Conservation (phyloP, 2,888 invertebrate genomes). For the Trimorus sp. region DNA sequence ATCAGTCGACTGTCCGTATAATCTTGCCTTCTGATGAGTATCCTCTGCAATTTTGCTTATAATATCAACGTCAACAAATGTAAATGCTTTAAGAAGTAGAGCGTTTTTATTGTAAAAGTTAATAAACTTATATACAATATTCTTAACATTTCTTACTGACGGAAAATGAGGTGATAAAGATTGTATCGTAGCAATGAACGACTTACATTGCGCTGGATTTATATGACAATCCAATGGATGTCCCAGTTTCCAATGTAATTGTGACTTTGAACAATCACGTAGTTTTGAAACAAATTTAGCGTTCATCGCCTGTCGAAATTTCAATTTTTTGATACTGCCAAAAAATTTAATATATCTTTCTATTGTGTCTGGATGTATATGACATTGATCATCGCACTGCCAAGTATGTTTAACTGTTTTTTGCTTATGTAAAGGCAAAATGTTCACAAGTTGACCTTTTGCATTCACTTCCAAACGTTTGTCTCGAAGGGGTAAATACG, state of each 20-base stretch:
- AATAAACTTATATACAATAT: background rate
- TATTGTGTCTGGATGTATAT: background rate
- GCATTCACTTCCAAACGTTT: no score
- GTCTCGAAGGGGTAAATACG: no score
- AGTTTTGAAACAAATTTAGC: background rate
- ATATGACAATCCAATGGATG: background rate
- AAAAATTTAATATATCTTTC: background rate
- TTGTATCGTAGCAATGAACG: conserved; percentile 1
- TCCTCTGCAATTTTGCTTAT: background rate
- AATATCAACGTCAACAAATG: background rate
- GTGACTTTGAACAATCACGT: background rate
- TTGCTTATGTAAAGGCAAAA: no score
- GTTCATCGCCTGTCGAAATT: background rate
- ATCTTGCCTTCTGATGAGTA: background rate
- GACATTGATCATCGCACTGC: background rate
- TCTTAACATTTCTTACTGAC: background rate
- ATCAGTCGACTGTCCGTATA: background rate
- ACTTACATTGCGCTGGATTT: background rate
- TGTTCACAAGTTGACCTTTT: no score
- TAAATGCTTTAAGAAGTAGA: background rate
- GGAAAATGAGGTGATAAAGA: background rate
- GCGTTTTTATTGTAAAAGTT: background rate
- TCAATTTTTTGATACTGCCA: background rate
- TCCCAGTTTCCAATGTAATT: background rate
- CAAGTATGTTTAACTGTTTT: background rate